These are phyloP conservation scores for Hycleus cichorii DNA, from an alignment of 1,140 invertebrate species.

Conservation along the genomic window DNA sequence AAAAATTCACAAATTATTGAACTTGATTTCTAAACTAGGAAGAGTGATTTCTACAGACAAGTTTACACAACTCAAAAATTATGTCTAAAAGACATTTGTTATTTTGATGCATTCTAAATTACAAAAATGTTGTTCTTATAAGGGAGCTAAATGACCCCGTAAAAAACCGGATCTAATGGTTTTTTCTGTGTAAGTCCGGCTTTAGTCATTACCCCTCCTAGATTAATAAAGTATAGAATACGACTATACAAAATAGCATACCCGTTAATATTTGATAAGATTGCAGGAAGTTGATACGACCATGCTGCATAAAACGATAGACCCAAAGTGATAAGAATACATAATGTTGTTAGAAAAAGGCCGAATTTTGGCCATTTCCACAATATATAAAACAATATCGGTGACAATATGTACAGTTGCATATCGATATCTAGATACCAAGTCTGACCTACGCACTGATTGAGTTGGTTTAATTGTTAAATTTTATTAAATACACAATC, in stretches of 20 bases:
- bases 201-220: no score
- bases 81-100: no score
- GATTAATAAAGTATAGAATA: no score
- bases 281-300: conserved; percentile 6
- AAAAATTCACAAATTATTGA: neutral
- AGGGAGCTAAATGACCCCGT: no score
- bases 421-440: conserved; percentile 57
- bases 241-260: neutral
- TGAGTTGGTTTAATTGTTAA: neutral
- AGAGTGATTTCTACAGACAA: no score
- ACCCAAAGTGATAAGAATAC: conserved; percentile 1
- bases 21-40: no score
- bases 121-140: no score
- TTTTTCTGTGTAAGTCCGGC: no score
- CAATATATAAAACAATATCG: conserved; percentile 40
- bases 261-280: conserved; percentile 9
- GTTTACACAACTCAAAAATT: no score
- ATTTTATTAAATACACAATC: no score
- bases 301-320: conserved; percentile 13
- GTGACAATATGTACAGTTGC: conserved; percentile 55
- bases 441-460: conserved; percentile 38
- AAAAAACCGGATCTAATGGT: no score
- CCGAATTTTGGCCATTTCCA: conserved; percentile 15
- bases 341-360: neutral
- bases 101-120: no score